Conservation (phyloP, 2,113 vertebrate species). For the Silurus meridionalis region DNA sequence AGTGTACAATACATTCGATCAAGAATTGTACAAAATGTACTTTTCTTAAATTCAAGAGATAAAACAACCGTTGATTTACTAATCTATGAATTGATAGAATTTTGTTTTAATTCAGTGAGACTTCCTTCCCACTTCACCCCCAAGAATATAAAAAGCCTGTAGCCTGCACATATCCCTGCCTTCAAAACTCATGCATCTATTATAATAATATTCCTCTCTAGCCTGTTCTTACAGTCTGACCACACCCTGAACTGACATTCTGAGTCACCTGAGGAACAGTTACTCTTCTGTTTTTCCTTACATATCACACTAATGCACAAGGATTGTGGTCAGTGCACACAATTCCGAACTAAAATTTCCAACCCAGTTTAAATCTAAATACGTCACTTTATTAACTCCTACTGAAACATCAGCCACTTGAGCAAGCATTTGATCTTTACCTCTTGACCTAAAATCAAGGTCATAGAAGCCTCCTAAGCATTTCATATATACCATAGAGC, state of each 20-base stretch:
- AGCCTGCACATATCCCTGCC: neutral
- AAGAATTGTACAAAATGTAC: too few relatives aligned
- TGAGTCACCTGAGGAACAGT: slow-evolving; percentile 27
- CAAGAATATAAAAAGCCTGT: neutral
- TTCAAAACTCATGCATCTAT: neutral
- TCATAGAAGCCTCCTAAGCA: neutral
- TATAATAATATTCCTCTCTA: slow-evolving; percentile 9
- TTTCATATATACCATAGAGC: neutral
- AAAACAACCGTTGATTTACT: too few relatives aligned
- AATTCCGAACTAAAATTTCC: neutral
- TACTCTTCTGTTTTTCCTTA: neutral
- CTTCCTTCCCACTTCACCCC: neutral
- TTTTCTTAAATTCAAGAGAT: too few relatives aligned
- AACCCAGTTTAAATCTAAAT: neutral
- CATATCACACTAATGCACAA: slow-evolving; percentile 2
- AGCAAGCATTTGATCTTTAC: neutral
- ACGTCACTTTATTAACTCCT: neutral
- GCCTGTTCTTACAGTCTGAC: slow-evolving; percentile 10
- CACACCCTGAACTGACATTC: neutral
- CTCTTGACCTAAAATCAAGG: neutral
- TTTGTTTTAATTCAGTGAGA: neutral
- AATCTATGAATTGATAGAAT: too few relatives aligned
- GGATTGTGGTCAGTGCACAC: neutral
- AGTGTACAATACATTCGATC: too few relatives aligned
- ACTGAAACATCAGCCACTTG: neutral